Evolutionary conservation across 2,888 invertebrate genomes (phyloP).

Genomic region (Metellina segmentata): DNA sequence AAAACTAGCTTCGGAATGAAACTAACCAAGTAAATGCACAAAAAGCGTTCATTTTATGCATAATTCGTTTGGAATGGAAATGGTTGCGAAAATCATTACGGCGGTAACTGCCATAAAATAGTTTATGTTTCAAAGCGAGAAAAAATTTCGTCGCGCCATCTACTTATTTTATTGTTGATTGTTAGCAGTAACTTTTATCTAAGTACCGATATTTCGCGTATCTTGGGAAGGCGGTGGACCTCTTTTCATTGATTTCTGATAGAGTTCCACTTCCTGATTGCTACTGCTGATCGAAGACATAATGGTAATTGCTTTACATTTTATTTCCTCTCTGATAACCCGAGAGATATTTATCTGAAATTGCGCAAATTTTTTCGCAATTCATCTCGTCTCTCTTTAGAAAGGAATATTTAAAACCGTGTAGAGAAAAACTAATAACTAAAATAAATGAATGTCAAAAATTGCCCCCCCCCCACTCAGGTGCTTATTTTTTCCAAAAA

Average conservation of each 20-base stretch:
- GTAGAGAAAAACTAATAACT: constrained; percentile 19
- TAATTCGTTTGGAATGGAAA: background rate
- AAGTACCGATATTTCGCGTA: constrained; percentile 49
- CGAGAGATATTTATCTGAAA: constrained; percentile 52
- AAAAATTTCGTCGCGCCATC: constrained; percentile 1
- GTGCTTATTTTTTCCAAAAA: constrained; percentile 21
- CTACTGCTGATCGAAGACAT: constrained; percentile 55
- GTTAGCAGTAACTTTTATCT: constrained; percentile 55
- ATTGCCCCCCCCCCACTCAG: constrained; percentile 15
- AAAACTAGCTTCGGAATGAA: background rate
- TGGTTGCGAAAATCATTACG: constrained; percentile 24
- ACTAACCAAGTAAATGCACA: background rate
- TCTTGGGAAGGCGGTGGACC: background rate
- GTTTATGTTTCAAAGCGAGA: constrained; percentile 23
- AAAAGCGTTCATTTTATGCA: background rate
- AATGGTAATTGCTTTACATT: constrained; percentile 67
- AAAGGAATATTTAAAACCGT: constrained; percentile 19
- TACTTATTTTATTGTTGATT: constrained; percentile 61
- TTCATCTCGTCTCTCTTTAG: constrained; percentile 16
- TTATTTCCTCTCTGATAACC: constrained; percentile 41
- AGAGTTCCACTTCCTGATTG: constrained; percentile 48
- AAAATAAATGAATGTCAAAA: constrained; percentile 31
- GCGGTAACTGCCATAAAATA: constrained; percentile 35
- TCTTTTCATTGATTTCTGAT: constrained; percentile 62
- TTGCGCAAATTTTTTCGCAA: constrained; percentile 41